phyloP scores from a whole-genome alignment of 1,140 invertebrate species.

The Tigriopus japonicus region DNA sequence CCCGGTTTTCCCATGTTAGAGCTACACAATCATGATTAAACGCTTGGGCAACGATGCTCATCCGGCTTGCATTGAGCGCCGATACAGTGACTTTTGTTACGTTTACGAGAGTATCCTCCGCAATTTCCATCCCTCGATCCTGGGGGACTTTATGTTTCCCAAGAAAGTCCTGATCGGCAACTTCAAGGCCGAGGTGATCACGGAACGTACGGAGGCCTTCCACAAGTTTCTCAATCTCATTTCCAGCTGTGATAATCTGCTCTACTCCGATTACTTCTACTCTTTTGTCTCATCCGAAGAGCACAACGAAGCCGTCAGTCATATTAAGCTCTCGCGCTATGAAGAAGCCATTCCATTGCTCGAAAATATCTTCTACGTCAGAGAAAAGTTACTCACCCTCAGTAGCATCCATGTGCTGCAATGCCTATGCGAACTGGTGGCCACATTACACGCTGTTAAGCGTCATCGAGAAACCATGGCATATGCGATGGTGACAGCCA shows the following conservation, averaged over 20 bases:
- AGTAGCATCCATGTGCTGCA: conserved; percentile 2
- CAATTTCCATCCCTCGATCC: conserved; percentile 9
- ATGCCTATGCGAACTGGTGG: conserved; percentile 5
- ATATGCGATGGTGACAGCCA: neutral
- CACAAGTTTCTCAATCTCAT: conserved; percentile 14
- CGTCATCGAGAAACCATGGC: neutral
- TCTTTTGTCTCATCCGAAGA: conserved; percentile 11
- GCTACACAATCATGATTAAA: conserved; percentile 14
- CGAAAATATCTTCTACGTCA: conserved; percentile 12
- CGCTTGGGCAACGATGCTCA: neutral
- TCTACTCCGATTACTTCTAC: conserved; percentile 15
- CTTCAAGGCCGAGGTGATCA: conserved; percentile 15
- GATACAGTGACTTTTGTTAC: conserved; percentile 13
- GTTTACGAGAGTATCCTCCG: conserved; percentile 11
- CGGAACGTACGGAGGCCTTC: conserved; percentile 11
- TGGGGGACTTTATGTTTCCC: conserved; percentile 13
- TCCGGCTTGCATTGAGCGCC: conserved; percentile 7
- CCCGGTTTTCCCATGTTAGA: neutral
- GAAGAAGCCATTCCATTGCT: conserved; percentile 8
- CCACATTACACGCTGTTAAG: neutral
- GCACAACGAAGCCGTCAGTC: conserved; percentile 12
- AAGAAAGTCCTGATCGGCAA: conserved; percentile 14
- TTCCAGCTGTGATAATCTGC: conserved; percentile 4
- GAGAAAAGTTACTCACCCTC: conserved; percentile 12
- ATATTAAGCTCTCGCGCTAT: conserved; percentile 9